These are phyloP conservation scores for Philonicus albiceps DNA, from an alignment of 2,888 invertebrate genomes.

Conservation along the genomic window DNA sequence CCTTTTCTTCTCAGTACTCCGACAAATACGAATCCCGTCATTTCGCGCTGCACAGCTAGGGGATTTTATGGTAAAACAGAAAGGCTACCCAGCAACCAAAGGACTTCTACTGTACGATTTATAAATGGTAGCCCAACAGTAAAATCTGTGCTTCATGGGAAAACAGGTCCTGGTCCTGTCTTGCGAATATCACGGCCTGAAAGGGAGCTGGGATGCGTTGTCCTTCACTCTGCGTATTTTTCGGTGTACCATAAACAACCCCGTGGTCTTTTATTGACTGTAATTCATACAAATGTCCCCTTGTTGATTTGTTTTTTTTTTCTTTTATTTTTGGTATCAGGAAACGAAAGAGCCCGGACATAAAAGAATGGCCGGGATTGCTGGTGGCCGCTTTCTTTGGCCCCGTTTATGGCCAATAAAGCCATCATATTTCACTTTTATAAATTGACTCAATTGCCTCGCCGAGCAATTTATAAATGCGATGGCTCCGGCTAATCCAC, in stretches of 20 bases:
- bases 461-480: constrained; percentile 43
- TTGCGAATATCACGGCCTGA: not conserved
- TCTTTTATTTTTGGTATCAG: constrained; percentile 44
- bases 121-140: constrained; percentile 42
- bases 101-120: constrained; percentile 37
- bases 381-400: constrained; percentile 46
- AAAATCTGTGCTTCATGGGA: constrained; percentile 39
- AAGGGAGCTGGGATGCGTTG: constrained; percentile 32
- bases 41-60: not conserved
- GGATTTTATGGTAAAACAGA: constrained; percentile 19
- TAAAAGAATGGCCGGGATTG: constrained; percentile 24
- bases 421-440: constrained; percentile 48
- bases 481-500: constrained; percentile 35
- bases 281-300: constrained; percentile 49
- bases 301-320: constrained; percentile 41
- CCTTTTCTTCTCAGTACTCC: not conserved
- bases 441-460: constrained; percentile 46
- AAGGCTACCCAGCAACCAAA: constrained; percentile 3
- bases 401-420: constrained; percentile 48
- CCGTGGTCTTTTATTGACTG: constrained; percentile 50
- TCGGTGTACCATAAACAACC: constrained; percentile 50
- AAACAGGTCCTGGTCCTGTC: not conserved
- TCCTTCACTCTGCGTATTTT: constrained; percentile 45
- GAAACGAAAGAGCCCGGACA: constrained; percentile 42
- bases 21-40: not conserved